These are phyloP conservation scores for Rambutsinella grinnellia DNA, from an alignment of 2,888 invertebrate species.

Conservation along the genomic window DNA sequence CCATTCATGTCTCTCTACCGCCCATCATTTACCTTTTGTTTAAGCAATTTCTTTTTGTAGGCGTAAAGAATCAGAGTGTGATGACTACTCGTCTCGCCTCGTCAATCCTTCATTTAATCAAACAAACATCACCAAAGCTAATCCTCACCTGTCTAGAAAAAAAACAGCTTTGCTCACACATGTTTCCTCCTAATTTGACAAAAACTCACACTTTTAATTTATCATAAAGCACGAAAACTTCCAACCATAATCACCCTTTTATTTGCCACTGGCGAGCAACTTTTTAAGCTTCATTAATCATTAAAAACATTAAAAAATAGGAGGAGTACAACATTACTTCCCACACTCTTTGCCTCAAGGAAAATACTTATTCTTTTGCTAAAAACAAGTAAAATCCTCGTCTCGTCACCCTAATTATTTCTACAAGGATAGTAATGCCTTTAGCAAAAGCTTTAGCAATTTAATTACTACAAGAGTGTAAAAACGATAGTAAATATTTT, in stretches of 20 bases:
- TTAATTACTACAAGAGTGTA: too few species aligned
- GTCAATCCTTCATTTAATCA: constrained; percentile 10
- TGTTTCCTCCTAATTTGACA: constrained; percentile 38
- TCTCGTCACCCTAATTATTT: too few species aligned
- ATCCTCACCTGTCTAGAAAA: constrained; percentile 5
- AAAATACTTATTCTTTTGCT: neutral
- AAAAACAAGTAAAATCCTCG: too few species aligned
- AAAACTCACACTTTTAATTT: constrained; percentile 34
- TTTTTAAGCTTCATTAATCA: neutral
- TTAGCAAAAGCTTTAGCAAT: too few species aligned
- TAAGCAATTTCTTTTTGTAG: too few species aligned
- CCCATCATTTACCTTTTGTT: too few species aligned
- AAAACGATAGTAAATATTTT: too few species aligned
- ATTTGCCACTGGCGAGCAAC: neutral
- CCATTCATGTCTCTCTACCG: too few species aligned
- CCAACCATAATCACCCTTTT: neutral
- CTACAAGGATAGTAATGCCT: too few species aligned
- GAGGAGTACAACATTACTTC: neutral
- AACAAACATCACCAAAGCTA: neutral
- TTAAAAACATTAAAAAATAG: neutral
- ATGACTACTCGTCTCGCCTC: neutral
- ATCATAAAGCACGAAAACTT: constrained; percentile 11
- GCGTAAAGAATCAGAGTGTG: constrained; percentile 1
- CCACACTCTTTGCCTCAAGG: too few species aligned
- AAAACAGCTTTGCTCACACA: constrained; percentile 24